A percentile compares a stretch with the other conserved stretches of the same genome.
Conservation (phyloP, 2,113 vertebrate genomes). For the Microtus richardsoni region DNA sequence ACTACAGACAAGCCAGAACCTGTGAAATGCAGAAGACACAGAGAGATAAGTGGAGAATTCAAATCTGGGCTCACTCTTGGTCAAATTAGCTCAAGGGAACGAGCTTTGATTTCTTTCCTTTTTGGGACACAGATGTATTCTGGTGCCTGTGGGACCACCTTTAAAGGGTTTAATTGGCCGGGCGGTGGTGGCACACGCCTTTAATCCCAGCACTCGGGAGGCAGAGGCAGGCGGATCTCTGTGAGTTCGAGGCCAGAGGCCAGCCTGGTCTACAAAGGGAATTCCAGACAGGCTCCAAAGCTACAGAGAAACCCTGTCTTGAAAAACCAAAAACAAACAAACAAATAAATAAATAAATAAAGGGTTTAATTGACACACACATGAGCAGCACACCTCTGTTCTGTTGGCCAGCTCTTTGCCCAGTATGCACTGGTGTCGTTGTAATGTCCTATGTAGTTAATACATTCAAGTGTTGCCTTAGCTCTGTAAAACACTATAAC, state of each 20-base stretch:
- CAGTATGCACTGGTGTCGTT: not conserved
- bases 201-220: no score
- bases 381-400: no score
- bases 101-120: not conserved
- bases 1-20: not conserved
- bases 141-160: not conserved
- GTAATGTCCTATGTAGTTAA: not conserved
- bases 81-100: not conserved
- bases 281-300: no score
- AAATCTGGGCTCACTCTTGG: not conserved
- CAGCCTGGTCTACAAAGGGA: no score
- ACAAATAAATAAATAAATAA: no score
- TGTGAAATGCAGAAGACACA: not conserved
- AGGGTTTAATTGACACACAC: not conserved
- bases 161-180: not conserved
- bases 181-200: no score
- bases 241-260: no score
- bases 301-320: no score
- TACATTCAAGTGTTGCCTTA: not conserved
- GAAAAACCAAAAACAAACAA: no score
- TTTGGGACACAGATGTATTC: not conserved
- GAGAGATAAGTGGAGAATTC: not conserved
- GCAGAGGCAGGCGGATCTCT: no score
- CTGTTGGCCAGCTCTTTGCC: not conserved
- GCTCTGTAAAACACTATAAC: not conserved